Conservation (phyloP, 2,888 invertebrate genomes). For the Dorcus hopei region DNA sequence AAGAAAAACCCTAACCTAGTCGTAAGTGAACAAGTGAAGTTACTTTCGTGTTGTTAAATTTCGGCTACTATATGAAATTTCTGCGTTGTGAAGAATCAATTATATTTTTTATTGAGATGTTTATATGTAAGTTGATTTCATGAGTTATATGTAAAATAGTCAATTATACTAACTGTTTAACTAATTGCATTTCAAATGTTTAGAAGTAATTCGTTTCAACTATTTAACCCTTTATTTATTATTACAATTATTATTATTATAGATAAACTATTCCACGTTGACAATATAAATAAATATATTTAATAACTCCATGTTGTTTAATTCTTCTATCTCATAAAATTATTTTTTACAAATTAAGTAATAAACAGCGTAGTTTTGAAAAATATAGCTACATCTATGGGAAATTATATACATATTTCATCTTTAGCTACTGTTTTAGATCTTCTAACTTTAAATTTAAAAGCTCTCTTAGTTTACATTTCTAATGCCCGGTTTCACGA, state of each 20-base stretch:
- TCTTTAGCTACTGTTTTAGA: too few relatives aligned
- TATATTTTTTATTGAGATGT: constrained; percentile 11
- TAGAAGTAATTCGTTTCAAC: constrained; percentile 7
- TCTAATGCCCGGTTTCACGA: too few relatives aligned
- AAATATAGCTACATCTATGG: too few relatives aligned
- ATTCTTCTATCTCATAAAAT: background rate
- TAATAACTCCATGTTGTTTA: constrained; percentile 27
- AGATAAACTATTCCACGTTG: constrained; percentile 40
- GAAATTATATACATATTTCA: too few relatives aligned
- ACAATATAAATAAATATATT: constrained; percentile 47
- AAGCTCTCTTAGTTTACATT: too few relatives aligned
- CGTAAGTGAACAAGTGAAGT: too few relatives aligned
- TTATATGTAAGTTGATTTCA: constrained; percentile 1
- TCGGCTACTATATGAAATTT: too few relatives aligned
- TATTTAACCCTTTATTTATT: background rate
- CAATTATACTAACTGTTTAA: constrained; percentile 17
- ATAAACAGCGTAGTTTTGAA: too few relatives aligned
- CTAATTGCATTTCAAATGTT: constrained; percentile 9
- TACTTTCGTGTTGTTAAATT: too few relatives aligned
- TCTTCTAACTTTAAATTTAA: too few relatives aligned
- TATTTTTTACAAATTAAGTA: too few relatives aligned
- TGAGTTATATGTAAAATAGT: constrained; percentile 11
- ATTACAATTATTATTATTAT: constrained; percentile 10
- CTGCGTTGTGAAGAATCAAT: constrained; percentile 15
- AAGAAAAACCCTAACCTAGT: too few relatives aligned